Conservation (phyloP, 2,113 vertebrate species). For the Apistogramma diplotaenia region DNA sequence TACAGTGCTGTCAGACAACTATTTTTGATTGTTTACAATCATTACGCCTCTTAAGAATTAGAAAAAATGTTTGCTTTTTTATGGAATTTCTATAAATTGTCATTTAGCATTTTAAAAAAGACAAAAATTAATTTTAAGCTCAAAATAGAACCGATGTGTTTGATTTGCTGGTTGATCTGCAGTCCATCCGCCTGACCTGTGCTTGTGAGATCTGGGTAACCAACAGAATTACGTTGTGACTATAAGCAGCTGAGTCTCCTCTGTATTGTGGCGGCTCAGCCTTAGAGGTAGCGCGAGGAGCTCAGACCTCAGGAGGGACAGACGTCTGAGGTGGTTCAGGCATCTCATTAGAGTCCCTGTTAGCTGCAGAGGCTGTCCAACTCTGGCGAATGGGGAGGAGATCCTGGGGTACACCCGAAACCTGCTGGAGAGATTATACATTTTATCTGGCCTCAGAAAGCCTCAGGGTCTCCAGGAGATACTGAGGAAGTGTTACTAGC, state of each 20-base stretch:
- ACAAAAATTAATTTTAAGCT: background rate
- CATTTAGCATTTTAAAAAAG: background rate
- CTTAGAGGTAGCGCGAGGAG: background rate
- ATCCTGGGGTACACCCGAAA: background rate
- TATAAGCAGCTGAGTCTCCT: background rate
- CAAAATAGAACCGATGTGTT: background rate
- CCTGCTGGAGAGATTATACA: background rate
- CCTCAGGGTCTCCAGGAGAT: background rate
- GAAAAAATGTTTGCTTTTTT: background rate
- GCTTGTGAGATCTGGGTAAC: background rate
- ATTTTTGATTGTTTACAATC: background rate
- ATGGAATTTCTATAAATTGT: background rate
- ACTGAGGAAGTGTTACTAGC: background rate
- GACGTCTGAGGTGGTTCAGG: background rate
- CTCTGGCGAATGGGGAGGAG: background rate
- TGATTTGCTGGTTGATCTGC: background rate
- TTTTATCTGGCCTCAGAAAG: background rate
- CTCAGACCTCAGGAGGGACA: background rate
- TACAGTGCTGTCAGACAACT: rapidly evolving
- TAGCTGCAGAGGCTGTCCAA: background rate
- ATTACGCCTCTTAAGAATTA: rapidly evolving
- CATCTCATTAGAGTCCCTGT: background rate
- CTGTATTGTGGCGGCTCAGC: background rate
- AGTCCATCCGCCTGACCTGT: rapidly evolving
- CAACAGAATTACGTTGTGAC: background rate